Evolutionary conservation across 2,888 invertebrate genomes (phyloP), one percentile per base, ranked within the genome.

Genomic region (Cerastis leucographa): DNA sequence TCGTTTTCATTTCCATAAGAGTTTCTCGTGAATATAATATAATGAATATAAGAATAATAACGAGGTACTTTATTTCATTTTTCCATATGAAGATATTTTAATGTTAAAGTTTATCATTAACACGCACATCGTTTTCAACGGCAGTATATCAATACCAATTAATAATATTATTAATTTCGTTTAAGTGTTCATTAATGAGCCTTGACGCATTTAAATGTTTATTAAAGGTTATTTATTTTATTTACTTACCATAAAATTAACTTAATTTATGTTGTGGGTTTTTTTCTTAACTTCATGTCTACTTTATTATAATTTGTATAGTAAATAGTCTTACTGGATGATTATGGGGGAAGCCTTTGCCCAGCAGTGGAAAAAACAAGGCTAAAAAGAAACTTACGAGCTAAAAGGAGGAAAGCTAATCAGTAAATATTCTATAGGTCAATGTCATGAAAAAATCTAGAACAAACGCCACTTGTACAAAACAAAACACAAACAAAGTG

Each of bases 401-500:
- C 2, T 54, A 68, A 2, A 44, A 62, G 22, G 1, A 68, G 44
- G n/a, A 67, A 76, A 25, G 25, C 5, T 29, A n/a, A 9, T 17
- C 14, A 6, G 9, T 35, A 0, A 40, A 51, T 7, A n/a, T n/a
- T 65, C 29, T 56, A 25, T 62, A 7, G 65, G 71, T 82, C 74
- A 86, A 78, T 64, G 59, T 72, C 84, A 74, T 61, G 17, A 66
- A 70, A 86, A 74, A 44, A 46, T 51, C 25, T 62, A 42, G 8
- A 59, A 59, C 25, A 35, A 64, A 74, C 54, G 44, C 19, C 88
- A 90, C 88, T 87, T 87, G 89, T 86, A 85, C 89, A 89, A 91
- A 90, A 89, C 87, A 89, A 90, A 90, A 91, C 85, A 92, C 92
- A 94, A 95, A 92, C 90, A 91, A 94, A 95, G 95, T 94, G 95